Evolutionary conservation across 2,797 vertebrate species (phyloP), one percentile per base, ranked within the genome.

Genomic region (Rhinatrema bivittatum): DNA sequence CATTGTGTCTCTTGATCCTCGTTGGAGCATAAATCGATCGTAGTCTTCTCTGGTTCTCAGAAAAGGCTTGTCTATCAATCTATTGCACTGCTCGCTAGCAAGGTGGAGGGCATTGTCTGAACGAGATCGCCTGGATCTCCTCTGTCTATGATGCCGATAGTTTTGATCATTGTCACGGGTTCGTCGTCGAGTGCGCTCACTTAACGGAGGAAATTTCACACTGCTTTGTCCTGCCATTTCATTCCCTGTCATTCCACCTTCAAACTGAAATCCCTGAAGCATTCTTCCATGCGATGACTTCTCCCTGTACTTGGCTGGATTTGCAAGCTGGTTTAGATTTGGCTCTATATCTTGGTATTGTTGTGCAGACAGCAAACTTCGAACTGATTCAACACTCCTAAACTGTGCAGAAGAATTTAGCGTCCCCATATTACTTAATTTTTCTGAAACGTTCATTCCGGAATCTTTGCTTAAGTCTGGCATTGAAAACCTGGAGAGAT

Each of bases 381-480:
- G 90, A 20, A 98, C 86, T 0, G 96, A 99, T 62, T 98, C 94
- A 0, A 95, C 89, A 39, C 94, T 99, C 16, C 88, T 87, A 45
- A 95, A 97, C 39, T 91, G 91, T 62, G 84, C 64, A 2, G 93
- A 96, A 2, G 92, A 97, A 65, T 93, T 95, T 1, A 96, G 82
- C 0, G 91, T 94, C 31, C 85, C 89, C 86, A 93, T 86, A 72
- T 87, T 93, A 69, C 93, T 97, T 66, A 86, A 50, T 61, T 96
- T 98, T 74, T 98, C 92, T 0, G 93, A 97, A 47, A 93, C 57
- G 1, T 95, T 98, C 92, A 98, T 91, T 21, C 93, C 96, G 0
- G 96, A 98, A 82, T 98, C 95, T 72, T 99, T 98, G 80, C 96
- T 99, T 57, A 99, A 76, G 69, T 99, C 96, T 0, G 96, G 96